Conservation (phyloP, 1,140 invertebrate species). For the Scaptomyza graminum region DNA sequence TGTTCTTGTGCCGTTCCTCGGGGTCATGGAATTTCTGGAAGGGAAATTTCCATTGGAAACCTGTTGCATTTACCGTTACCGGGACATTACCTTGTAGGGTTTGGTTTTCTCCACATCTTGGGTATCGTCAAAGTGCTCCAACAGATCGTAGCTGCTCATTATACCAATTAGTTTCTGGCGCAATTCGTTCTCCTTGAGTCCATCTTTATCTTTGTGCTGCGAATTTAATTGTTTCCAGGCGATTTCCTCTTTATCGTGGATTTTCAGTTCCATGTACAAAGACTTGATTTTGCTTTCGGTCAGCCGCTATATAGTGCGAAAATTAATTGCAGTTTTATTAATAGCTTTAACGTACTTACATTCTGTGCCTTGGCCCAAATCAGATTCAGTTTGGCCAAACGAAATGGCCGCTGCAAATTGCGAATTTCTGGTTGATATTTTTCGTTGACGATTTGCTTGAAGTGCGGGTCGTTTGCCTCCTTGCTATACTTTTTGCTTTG, state of each 20-base stretch:
- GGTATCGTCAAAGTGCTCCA: slow-evolving; percentile 91
- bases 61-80: neutral
- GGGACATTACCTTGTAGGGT: slow-evolving; percentile 84
- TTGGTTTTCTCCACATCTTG: slow-evolving; percentile 86
- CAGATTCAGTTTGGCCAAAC: slow-evolving; percentile 93
- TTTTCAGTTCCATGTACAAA: slow-evolving; percentile 93
- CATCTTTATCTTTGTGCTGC: slow-evolving; percentile 94
- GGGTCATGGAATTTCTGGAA: slow-evolving; percentile 85
- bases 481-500: slow-evolving; percentile 74
- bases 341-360: slow-evolving; percentile 84
- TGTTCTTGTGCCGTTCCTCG: slow-evolving; percentile 87
- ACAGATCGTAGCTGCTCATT: slow-evolving; percentile 91
- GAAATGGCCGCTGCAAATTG: slow-evolving; percentile 90
- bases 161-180: slow-evolving; percentile 92
- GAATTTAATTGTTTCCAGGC: slow-evolving; percentile 91
- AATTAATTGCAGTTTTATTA: slow-evolving; percentile 10
- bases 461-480: slow-evolving; percentile 68
- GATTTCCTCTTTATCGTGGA: slow-evolving; percentile 96
- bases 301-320: slow-evolving; percentile 87
- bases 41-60: neutral
- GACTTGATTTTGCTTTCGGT: slow-evolving; percentile 93
- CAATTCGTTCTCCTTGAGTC: slow-evolving; percentile 92
- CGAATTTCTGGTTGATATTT: slow-evolving; percentile 81
- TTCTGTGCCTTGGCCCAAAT: slow-evolving; percentile 93
- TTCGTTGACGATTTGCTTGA: slow-evolving; percentile 55